Evolutionary conservation across 2,113 vertebrate genomes (phyloP), one percentile per base, ranked within the genome.

Genomic region (Rhinoptilus africanus): DNA sequence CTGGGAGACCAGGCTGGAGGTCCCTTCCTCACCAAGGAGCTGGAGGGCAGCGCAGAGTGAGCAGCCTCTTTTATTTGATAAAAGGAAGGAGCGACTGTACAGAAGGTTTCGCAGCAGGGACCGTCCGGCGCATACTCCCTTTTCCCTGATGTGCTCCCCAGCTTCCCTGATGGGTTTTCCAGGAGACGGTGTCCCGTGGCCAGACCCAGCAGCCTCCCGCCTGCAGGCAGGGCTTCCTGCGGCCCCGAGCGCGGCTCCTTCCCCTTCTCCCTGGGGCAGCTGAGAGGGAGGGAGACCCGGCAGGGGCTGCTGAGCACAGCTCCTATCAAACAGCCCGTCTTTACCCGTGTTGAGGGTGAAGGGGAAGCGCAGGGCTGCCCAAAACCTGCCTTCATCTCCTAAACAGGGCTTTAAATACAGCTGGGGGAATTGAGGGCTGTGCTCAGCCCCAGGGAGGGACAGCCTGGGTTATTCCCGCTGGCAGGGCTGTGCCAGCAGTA

Each of bases 101-200:
- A 35, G 50, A 50, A 34, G 17, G 11, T 34, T 56, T 76, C 1
- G 0, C 45, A 69, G 27, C 32, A 51, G 45, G 69, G 14, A 22
- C 17, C 1, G 1, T 12, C 27, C 2, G 0, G 35, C 2, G 0
- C 0, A 0, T 66, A 9, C 3, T 68, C 35, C 51, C 26, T 53
- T 73, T 73, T 76, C 39, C 32, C 41, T 0, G 2, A 8, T 32
- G 51, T 22, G 35, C 43, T 86, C 27, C 51, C 41, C 22, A 28
- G 34, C 60, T 81, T 67, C 37, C 28, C 21, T 0, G 0, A 6
- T 4, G 1, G 2, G 8, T 50, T 81, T 91, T 47, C 22, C 18
- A 41, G 56, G 12, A 50, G 15, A 2, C 28, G 12, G 22, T 0
- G 0, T 34, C 18, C 60, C 4, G 2, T 26, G 60, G 34, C 17